Percentiles rank a stretch among this genome's conserved stretches.
Evolutionary conservation across 2,113 vertebrate genomes (phyloP).

Genomic region (Psilopsiagon aymara): DNA sequence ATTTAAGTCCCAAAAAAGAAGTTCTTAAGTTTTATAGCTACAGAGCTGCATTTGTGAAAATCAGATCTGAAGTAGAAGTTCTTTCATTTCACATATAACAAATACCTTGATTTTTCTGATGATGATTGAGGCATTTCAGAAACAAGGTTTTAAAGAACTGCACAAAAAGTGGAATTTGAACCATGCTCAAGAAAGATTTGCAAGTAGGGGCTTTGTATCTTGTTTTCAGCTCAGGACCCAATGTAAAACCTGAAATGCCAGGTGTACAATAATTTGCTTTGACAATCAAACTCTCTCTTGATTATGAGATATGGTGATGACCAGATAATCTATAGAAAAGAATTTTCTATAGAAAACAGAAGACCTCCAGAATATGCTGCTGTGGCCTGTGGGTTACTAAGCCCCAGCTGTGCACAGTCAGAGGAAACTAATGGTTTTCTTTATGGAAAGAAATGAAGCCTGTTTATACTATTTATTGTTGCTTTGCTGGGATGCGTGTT

Average conservation of each 20-base stretch:
- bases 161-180: neutral
- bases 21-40: neutral
- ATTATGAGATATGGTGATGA: neutral
- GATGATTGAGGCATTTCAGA: neutral
- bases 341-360: neutral
- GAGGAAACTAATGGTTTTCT: slow-evolving; percentile 3
- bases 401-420: neutral
- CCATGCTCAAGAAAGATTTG: neutral
- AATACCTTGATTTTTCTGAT: neutral
- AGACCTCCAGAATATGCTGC: neutral
- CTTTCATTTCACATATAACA: neutral
- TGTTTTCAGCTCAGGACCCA: neutral
- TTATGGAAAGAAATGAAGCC: neutral
- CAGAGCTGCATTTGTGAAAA: neutral
- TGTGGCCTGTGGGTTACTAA: neutral
- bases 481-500: neutral
- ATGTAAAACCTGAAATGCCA: neutral
- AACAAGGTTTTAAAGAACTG: neutral
- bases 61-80: neutral
- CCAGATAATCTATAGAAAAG: neutral
- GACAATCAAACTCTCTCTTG: neutral
- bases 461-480: slow-evolving; percentile 10
- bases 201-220: neutral
- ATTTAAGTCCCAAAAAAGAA: neutral
- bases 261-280: neutral